Conservation (phyloP, 2,113 vertebrate species). For the Podarcis raffonei region DNA sequence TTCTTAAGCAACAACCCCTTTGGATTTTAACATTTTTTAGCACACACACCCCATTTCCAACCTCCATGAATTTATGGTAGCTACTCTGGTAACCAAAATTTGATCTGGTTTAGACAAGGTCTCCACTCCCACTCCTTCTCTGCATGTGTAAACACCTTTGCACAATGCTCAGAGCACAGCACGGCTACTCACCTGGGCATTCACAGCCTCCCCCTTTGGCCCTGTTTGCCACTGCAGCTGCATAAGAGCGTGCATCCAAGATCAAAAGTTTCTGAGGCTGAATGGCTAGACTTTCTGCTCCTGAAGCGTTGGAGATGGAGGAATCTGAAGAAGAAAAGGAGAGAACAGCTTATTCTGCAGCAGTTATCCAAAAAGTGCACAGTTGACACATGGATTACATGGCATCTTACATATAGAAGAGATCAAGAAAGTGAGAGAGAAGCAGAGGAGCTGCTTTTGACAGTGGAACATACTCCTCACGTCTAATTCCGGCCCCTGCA, state of each 20-base stretch:
- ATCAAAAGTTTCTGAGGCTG: conserved; percentile 94
- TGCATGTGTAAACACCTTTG: neutral
- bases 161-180: fast-evolving
- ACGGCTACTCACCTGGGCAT: conserved; percentile 85
- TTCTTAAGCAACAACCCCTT: neutral
- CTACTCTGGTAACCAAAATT: neutral
- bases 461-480: neutral
- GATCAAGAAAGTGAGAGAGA: neutral
- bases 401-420: neutral
- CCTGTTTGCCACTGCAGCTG: conserved; percentile 95
- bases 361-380: neutral
- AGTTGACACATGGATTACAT: neutral
- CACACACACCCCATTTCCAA: neutral
- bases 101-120: neutral
- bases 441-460: neutral
- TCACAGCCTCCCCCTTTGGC: conserved; percentile 98
- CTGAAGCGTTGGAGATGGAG: conserved; percentile 88
- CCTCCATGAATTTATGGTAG: neutral
- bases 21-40: neutral
- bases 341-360: neutral
- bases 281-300: conserved; percentile 84
- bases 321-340: conserved; percentile 78
- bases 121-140: no score
- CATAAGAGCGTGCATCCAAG: conserved; percentile 93
- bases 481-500: neutral